These are phyloP conservation scores for Trematocara caparti DNA, from an alignment of 2,797 vertebrate genomes.

Conservation along the genomic window DNA sequence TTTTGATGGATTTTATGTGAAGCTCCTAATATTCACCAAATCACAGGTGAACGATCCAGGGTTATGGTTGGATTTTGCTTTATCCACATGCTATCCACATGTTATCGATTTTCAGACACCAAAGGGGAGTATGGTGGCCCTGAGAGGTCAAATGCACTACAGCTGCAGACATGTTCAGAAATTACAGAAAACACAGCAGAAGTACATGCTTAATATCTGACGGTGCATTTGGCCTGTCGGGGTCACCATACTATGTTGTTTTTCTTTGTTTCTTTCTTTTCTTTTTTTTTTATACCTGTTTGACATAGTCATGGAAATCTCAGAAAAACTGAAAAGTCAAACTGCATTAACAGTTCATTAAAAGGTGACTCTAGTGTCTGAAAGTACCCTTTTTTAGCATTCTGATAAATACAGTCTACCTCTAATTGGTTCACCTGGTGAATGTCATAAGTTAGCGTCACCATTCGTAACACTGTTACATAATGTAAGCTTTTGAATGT, in stretches of 20 bases:
- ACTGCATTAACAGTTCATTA: not conserved
- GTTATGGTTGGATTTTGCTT: not conserved
- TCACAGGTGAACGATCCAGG: not conserved
- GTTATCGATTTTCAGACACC: not conserved
- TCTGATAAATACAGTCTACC: not conserved
- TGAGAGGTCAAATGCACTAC: not conserved
- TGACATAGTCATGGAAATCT: not conserved
- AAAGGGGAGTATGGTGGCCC: not conserved
- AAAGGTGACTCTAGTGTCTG: not conserved
- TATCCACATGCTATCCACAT: not conserved
- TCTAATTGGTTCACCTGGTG: not conserved
- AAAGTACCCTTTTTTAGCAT: not conserved
- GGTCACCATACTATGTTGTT: not conserved
- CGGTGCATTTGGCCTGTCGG: not conserved
- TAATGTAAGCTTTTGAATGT: not conserved
- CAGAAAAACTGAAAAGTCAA: not conserved
- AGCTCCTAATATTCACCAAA: not conserved
- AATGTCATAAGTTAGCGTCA: not conserved
- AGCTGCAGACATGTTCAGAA: not conserved
- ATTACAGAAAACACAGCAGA: not conserved
- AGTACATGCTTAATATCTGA: not conserved
- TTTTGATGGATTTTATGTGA: not conserved
- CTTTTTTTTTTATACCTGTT: not conserved
- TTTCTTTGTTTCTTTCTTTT: not conserved
- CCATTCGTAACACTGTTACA: not conserved